Conservation (phyloP, 2,797 vertebrate genomes). For the Chaunax sp. region DNA sequence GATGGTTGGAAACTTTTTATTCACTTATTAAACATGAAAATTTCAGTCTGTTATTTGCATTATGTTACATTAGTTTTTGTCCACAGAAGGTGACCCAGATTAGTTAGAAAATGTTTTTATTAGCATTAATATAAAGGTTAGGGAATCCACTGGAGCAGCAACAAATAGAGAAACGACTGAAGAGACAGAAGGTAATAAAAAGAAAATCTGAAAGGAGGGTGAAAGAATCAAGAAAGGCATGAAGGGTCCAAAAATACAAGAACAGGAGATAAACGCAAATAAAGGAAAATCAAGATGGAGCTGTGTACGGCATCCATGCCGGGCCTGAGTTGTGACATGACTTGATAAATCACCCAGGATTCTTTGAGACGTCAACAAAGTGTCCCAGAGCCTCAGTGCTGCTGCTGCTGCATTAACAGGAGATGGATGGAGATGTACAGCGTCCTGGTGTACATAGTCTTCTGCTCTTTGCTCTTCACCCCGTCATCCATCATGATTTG, state of each 20-base stretch:
- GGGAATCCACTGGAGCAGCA: no score
- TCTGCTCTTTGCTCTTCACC: constrained; percentile 68
- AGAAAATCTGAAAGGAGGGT: not conserved
- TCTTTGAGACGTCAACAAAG: constrained; percentile 64
- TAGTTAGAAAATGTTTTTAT: no score
- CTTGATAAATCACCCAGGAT: constrained; percentile 72
- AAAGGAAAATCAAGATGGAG: constrained; percentile 40
- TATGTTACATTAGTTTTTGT: no score
- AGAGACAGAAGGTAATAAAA: constrained; percentile 5
- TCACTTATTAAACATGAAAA: no score
- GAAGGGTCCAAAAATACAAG: not conserved
- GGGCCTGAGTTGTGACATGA: constrained; percentile 40
- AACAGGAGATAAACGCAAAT: constrained; percentile 1
- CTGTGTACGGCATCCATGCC: constrained; percentile 29
- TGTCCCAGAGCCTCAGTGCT: constrained; percentile 60
- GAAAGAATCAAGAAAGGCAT: not conserved
- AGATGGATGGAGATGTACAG: constrained; percentile 70
- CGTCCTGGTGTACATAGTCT: constrained; percentile 56
- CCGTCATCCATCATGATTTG: constrained; percentile 67
- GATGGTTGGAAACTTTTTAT: no score
- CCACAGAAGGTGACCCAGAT: no score
- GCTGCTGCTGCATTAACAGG: constrained; percentile 59
- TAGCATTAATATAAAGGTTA: no score
- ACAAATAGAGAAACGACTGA: constrained; percentile 12
- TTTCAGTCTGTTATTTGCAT: no score